Conservation (phyloP, 2,888 invertebrate genomes). For the Campoletis raptor region DNA sequence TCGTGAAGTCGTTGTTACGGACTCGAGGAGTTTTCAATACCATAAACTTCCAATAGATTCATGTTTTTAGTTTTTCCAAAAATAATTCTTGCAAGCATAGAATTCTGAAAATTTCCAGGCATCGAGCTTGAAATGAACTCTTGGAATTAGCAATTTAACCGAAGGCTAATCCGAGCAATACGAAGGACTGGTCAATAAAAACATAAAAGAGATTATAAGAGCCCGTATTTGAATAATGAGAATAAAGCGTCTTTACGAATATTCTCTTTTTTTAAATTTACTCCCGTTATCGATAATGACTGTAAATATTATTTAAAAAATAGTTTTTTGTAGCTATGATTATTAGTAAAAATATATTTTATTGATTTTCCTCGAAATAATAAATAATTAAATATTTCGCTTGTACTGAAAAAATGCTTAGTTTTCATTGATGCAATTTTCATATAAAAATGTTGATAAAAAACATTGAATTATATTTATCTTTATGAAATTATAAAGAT, state of each 20-base stretch:
- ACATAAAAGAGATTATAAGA: background rate
- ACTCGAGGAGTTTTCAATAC: background rate
- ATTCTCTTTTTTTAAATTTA: background rate
- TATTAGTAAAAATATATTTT: background rate
- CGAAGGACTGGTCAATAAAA: background rate
- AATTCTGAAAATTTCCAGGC: background rate
- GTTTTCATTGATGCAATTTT: background rate
- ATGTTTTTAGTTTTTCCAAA: background rate
- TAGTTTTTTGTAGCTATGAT: background rate
- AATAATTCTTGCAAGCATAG: background rate
- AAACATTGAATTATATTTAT: background rate
- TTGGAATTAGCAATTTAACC: slow-evolving; percentile 1
- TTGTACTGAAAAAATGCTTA: background rate
- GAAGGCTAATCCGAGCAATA: background rate
- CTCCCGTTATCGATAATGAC: too few species aligned
- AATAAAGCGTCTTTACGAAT: background rate
- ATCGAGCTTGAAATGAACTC: background rate
- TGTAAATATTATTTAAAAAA: too few species aligned
- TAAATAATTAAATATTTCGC: too few species aligned
- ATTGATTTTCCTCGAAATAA: too few species aligned
- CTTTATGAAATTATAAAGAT: background rate
- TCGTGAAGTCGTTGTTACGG: background rate
- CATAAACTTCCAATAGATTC: background rate
- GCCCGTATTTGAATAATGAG: background rate
- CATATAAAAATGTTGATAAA: background rate